Base-by-base conservation (phyloP, 2,888 invertebrate genomes). In the Steinernema hermaphroditum region DNA sequence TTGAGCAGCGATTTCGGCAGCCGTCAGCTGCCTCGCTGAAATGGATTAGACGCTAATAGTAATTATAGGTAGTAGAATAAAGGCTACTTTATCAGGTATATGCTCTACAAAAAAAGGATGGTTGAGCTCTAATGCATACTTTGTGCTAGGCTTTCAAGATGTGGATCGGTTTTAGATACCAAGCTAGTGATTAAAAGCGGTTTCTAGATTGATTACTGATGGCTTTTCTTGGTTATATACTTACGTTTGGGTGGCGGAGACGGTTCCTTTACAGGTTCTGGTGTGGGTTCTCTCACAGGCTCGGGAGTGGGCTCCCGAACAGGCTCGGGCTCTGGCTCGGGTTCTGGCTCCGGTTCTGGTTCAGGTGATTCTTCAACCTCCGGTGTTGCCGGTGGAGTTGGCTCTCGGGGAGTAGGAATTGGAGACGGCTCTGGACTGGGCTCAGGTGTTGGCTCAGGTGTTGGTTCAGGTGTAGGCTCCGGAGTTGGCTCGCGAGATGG, bases 1-100 rank as follows among this genome's bases (percentile, higher is more conserved):
- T 71, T 82, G 81, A 8, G 81, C 84, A 0, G 81, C 80, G 1
- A 83, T 74, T 72, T 83, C 82, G 0, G 81, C 80, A 9, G 82
- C 81, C 0, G 83, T 84, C 70, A 81, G 68, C 14, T 75, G 74
- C 14, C 77, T 72, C 2, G 78, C 78, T 80, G 73, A 54, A 75
- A 74, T n/a, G n/a, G n/a, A n/a, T n/a, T n/a, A n/a, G n/a, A n/a
- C n/a, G n/a, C n/a, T n/a, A n/a, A n/a, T n/a, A n/a, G n/a, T n/a
- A n/a, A n/a, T n/a, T n/a, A n/a, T n/a, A n/a, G n/a, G n/a, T n/a
- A n/a, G n/a, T n/a, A n/a, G n/a, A n/a, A n/a, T n/a, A n/a, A n/a
- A n/a, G n/a, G n/a, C n/a, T n/a, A n/a, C n/a, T n/a, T n/a, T n/a
- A n/a, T n/a, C n/a, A n/a, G n/a, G n/a, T n/a, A n/a, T n/a, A n/a